Evolutionary conservation across 2,888 invertebrate species (phyloP).

Genomic region (Alloplasta piceator): DNA sequence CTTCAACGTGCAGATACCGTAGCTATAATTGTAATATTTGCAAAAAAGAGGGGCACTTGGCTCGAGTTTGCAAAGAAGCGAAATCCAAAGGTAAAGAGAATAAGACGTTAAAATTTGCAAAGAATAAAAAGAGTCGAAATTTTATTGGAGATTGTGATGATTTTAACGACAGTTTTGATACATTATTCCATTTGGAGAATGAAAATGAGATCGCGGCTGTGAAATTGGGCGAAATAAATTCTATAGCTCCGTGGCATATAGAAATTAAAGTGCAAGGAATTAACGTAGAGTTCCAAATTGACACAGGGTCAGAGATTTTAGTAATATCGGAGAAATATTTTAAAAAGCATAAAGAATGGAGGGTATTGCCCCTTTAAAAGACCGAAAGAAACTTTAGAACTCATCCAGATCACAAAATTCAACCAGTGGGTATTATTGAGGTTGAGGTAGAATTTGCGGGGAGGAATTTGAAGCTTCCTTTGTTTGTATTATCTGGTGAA

Average conservation of each 20-base stretch:
- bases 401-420: slow-evolving; percentile 7
- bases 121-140: background rate
- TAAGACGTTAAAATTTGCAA: background rate
- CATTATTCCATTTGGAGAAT: background rate
- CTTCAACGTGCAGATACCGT: slow-evolving; percentile 15
- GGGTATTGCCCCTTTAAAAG: background rate
- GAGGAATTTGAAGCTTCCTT: background rate
- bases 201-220: background rate
- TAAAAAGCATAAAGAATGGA: background rate
- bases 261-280: slow-evolving; percentile 7
- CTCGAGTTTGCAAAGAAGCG: slow-evolving; percentile 9
- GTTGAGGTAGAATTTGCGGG: background rate
- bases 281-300: slow-evolving; percentile 1
- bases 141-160: background rate
- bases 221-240: background rate
- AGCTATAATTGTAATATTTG: slow-evolving; percentile 34
- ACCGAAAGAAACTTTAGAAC: slow-evolving; percentile 7
- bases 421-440: background rate
- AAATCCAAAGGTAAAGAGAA: background rate
- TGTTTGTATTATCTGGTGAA: slow-evolving; percentile 4
- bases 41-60: slow-evolving; percentile 34
- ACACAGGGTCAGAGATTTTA: no score
- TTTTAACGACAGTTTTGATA: background rate
- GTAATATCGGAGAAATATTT: slow-evolving; percentile 8
- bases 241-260: slow-evolving; percentile 5